Conservation (phyloP, 2,888 invertebrate species). For the Sesia bembeciformis region DNA sequence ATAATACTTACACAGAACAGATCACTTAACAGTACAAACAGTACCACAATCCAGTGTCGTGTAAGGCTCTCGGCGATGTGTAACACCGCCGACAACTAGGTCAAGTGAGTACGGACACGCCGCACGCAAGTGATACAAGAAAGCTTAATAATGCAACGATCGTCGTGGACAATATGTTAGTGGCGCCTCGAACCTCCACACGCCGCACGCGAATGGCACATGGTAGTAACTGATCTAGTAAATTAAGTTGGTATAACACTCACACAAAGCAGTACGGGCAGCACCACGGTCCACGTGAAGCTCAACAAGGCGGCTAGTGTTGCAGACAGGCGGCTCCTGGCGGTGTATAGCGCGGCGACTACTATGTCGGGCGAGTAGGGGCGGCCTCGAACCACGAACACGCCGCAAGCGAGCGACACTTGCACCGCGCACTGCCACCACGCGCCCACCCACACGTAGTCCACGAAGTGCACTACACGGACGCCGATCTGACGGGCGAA, state of each 20-base stretch:
- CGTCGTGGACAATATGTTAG: too few relatives aligned
- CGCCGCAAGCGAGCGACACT: constrained; percentile 83
- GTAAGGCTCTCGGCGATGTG: too few relatives aligned
- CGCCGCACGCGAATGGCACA: too few relatives aligned
- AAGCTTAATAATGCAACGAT: too few relatives aligned
- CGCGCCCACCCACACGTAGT: constrained; percentile 86
- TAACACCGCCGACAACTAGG: too few relatives aligned
- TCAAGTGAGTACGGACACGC: too few relatives aligned
- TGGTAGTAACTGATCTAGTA: too few relatives aligned
- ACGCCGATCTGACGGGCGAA: constrained; percentile 78
- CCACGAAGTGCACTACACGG: constrained; percentile 87
- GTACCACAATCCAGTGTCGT: constrained; percentile 4
- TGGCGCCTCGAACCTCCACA: too few relatives aligned
- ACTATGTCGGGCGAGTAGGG: constrained; percentile 86
- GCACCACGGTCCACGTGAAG: constrained; percentile 90
- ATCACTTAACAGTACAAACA: constrained; percentile 78
- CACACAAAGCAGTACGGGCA: constrained; percentile 88
- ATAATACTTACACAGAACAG: constrained; percentile 77
- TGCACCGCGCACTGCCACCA: constrained; percentile 92
- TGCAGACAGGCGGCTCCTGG: constrained; percentile 37
- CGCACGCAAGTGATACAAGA: too few relatives aligned
- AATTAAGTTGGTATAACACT: constrained; percentile 23
- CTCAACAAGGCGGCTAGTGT: constrained; percentile 81
- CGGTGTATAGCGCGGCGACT: constrained; percentile 62
- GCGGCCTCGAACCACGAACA: constrained; percentile 89